A percentile compares a stretch with the other conserved stretches of the same genome.
These are phyloP conservation scores for Nothura maculosa DNA, from an alignment of 2,797 vertebrate genomes.

Conservation along the genomic window DNA sequence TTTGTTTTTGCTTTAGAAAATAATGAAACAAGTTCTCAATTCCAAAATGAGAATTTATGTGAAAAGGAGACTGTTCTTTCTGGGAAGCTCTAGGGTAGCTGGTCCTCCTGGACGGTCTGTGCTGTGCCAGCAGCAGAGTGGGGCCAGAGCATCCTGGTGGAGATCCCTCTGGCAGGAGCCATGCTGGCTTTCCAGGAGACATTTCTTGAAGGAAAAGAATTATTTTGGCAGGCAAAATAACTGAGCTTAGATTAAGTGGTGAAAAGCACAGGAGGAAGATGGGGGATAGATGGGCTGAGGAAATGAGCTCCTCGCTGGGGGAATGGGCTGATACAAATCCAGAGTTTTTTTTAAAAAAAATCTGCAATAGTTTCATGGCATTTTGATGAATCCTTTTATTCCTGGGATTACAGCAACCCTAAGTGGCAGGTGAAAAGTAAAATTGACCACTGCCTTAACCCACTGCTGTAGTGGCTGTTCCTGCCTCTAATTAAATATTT, in stretches of 20 bases:
- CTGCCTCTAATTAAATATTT: neutral
- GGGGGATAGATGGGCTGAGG: neutral
- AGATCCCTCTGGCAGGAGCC: neutral
- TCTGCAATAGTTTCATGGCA: neutral
- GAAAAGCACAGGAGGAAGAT: neutral
- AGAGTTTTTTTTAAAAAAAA: no score
- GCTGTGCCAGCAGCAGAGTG: accelerated
- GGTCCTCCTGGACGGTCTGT: neutral
- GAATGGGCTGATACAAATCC: neutral
- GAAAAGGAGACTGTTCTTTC: neutral
- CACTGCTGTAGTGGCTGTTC: neutral
- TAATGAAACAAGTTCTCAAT: neutral
- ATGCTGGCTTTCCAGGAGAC: neutral
- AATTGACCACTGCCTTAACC: neutral
- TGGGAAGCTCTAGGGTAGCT: no score
- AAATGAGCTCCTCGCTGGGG: neutral
- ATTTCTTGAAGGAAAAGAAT: neutral
- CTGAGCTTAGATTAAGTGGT: neutral
- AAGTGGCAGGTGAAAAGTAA: neutral
- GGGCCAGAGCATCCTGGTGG: neutral
- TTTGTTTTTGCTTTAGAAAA: neutral
- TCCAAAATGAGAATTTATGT: neutral
- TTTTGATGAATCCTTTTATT: no score
- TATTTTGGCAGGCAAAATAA: neutral
- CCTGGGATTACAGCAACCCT: accelerated